These are phyloP conservation scores for Drosophila picticornis DNA, from an alignment of 2,888 invertebrate genomes.

Conservation along the genomic window DNA sequence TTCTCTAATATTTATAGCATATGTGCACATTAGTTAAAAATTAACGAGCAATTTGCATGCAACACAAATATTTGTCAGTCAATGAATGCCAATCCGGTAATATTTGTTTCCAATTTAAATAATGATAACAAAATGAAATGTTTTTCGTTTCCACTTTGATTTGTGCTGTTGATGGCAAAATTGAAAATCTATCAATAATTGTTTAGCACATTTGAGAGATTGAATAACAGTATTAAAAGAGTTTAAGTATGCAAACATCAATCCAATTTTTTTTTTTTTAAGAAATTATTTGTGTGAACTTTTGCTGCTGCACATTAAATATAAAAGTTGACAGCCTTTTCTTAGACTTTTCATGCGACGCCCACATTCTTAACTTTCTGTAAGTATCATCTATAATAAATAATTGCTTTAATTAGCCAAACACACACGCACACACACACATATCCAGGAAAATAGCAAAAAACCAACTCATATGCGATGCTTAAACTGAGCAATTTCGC, in stretches of 20 bases:
- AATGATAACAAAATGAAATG: neutral
- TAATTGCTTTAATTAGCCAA: conserved; percentile 69
- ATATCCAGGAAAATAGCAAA: neutral
- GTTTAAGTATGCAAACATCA: neutral
- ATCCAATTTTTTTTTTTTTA: neutral
- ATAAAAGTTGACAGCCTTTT: neutral
- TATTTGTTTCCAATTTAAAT: neutral
- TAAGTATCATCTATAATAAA: conserved; percentile 57
- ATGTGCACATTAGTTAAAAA: conserved; percentile 1
- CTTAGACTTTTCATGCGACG: conserved; percentile 10
- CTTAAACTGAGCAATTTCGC: conserved; percentile 23
- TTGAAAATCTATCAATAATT: neutral
- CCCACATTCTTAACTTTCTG: conserved; percentile 31
- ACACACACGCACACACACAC: conserved; percentile 5
- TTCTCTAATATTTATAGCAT: neutral
- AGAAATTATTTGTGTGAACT: neutral
- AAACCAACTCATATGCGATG: conserved; percentile 24
- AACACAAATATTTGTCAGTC: conserved; percentile 4
- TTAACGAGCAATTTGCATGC: conserved; percentile 42
- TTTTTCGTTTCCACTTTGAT: neutral
- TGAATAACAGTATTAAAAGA: neutral
- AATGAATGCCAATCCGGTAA: neutral
- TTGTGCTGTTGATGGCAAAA: neutral
- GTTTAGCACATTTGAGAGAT: neutral
- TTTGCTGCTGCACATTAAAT: neutral